Conservation (phyloP, 2,113 vertebrate genomes). For the Eidolon helvum region DNA sequence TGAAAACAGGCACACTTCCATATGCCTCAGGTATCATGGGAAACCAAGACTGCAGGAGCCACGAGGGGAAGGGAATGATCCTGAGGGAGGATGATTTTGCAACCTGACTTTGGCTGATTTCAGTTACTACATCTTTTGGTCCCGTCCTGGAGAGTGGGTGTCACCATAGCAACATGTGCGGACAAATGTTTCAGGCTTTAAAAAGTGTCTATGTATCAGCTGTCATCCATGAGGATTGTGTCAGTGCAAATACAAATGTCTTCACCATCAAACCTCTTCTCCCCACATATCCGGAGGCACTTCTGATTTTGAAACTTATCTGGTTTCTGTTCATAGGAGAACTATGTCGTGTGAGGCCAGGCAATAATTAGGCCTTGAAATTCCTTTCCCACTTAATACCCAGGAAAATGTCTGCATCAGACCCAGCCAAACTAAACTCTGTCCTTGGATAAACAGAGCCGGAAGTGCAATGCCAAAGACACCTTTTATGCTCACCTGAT, state of each 20-base stretch:
- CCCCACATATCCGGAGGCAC: background rate
- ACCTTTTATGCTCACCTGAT: background rate
- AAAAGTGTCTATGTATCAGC: background rate
- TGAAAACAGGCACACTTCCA: background rate
- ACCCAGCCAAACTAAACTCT: accelerated
- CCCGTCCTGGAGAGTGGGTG: background rate
- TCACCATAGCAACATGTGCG: background rate
- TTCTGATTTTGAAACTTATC: background rate
- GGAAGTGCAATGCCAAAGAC: background rate
- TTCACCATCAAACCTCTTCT: background rate
- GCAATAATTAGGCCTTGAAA: background rate
- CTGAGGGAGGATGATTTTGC: background rate
- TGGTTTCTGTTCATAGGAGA: constrained; percentile 7
- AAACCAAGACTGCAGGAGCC: background rate
- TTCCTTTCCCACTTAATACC: background rate
- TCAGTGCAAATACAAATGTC: background rate
- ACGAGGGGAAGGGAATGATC: background rate
- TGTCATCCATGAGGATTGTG: background rate
- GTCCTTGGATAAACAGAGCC: background rate
- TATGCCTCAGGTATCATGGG: background rate
- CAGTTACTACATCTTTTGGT: background rate
- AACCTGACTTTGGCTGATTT: background rate
- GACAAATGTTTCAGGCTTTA: background rate
- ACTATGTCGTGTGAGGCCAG: background rate
- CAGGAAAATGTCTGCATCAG: background rate